These are phyloP conservation scores for Butastur rufipennis DNA, from an alignment of 2,113 vertebrate genomes.

Conservation along the genomic window DNA sequence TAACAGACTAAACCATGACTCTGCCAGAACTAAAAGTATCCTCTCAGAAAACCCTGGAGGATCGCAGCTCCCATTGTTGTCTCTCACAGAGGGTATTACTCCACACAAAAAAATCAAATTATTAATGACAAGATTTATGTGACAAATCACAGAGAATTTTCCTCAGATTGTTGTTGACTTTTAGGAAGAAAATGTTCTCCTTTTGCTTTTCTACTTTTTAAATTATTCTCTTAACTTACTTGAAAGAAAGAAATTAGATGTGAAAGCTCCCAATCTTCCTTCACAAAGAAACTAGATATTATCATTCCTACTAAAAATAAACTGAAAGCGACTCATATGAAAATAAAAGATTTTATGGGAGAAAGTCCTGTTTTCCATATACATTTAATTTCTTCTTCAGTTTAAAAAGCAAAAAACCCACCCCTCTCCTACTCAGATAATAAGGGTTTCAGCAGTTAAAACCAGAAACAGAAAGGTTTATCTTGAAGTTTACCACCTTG, in stretches of 20 bases:
- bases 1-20: not conserved
- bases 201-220: not conserved
- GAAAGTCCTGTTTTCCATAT: not conserved
- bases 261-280: not conserved
- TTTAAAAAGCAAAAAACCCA: not conserved
- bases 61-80: not conserved
- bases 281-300: not conserved
- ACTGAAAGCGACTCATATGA: not conserved
- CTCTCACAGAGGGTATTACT: not conserved
- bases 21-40: not conserved
- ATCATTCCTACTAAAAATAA: not conserved
- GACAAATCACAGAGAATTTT: not conserved
- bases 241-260: not conserved
- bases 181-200: not conserved
- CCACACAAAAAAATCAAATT: not conserved
- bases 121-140: not conserved
- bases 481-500: slow-evolving; percentile 24
- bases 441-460: not conserved
- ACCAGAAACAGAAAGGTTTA: slow-evolving; percentile 15
- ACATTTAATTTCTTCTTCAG: not conserved
- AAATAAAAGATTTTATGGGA: not conserved
- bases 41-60: not conserved
- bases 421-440: not conserved
- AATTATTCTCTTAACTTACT: not conserved
- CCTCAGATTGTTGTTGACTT: not conserved